Conservation (phyloP, 2,797 vertebrate species). For the Phaenicophaeus curvirostris region DNA sequence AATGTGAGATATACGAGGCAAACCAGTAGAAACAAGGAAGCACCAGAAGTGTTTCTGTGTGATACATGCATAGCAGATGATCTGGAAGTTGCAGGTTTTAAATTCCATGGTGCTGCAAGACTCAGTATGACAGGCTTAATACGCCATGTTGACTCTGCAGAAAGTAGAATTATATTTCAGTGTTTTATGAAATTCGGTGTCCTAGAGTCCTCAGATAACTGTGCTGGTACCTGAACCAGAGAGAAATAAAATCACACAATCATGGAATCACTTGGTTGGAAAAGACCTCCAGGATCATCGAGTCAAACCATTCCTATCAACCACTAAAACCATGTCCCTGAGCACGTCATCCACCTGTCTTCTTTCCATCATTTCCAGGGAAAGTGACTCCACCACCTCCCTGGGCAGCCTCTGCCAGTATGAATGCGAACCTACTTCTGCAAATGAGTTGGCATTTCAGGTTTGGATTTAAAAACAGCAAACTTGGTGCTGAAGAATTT, state of each 20-base stretch:
- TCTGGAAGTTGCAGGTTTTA: neutral
- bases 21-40: neutral
- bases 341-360: too few relatives aligned
- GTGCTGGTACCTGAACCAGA: neutral
- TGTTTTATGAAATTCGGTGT: neutral
- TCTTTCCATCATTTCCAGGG: too few relatives aligned
- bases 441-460: neutral
- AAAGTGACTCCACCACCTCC: too few relatives aligned
- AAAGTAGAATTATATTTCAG: neutral
- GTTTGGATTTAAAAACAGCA: neutral
- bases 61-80: neutral
- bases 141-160: neutral
- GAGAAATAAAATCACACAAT: neutral
- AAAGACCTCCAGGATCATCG: too few relatives aligned
- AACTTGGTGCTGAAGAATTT: neutral
- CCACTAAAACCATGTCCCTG: too few relatives aligned
- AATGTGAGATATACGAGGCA: fast-evolving
- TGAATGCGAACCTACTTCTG: neutral
- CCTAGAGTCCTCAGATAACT: neutral
- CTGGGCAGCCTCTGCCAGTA: too few relatives aligned
- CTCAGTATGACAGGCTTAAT: neutral
- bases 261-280: too few relatives aligned
- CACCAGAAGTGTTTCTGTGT: neutral
- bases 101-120: neutral
- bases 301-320: too few relatives aligned